phyloP scores from a whole-genome alignment of 2,888 invertebrate genomes.

The Itoplectis maculator region DNA sequence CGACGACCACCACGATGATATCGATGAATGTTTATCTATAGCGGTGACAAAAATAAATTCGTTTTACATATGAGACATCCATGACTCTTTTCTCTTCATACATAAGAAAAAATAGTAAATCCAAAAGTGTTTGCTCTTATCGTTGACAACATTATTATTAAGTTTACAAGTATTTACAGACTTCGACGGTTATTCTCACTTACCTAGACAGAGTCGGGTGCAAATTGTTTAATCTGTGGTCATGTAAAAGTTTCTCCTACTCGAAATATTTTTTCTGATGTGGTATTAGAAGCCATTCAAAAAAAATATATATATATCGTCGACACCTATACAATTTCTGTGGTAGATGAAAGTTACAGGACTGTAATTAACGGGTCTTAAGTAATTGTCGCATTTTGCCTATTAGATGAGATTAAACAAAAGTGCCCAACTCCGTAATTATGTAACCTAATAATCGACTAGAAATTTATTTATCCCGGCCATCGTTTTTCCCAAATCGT shows the following conservation, averaged over 20 bases:
- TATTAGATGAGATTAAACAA: neutral
- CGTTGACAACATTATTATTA: constrained; percentile 4
- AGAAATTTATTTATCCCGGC: constrained; percentile 41
- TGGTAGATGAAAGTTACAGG: no score
- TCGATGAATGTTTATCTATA: constrained; percentile 74
- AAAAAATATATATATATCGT: no score
- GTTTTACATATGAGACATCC: constrained; percentile 73
- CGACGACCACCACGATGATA: constrained; percentile 57
- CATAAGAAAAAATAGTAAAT: neutral
- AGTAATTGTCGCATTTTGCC: no score
- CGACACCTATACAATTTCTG: no score
- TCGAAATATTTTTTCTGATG: neutral
- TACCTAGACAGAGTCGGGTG: neutral
- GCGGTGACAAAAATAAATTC: constrained; percentile 66
- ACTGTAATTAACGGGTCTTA: no score
- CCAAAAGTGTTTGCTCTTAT: neutral
- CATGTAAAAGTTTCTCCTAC: neutral
- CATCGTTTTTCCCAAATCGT: constrained; percentile 64
- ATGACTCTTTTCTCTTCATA: constrained; percentile 33
- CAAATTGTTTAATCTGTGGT: constrained; percentile 1
- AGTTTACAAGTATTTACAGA: constrained; percentile 28
- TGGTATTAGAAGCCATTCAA: no score
- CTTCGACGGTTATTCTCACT: neutral
- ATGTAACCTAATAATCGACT: constrained; percentile 12
- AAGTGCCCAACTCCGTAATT: constrained; percentile 8